These are phyloP conservation scores for Parauchenoglanis ngamensis DNA, from an alignment of 2,797 vertebrate species.

Conservation along the genomic window DNA sequence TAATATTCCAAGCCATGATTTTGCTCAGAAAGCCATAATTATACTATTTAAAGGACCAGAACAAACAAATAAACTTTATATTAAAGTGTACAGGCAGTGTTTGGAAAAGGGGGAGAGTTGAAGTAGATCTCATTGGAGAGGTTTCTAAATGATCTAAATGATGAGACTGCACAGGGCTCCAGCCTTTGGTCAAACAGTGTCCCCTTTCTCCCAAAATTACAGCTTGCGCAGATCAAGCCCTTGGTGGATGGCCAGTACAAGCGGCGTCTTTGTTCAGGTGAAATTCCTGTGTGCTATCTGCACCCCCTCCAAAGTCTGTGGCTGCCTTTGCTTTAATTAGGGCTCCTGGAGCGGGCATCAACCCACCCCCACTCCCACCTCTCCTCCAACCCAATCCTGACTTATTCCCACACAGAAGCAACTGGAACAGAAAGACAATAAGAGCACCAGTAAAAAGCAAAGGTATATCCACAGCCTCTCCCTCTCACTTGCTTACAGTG, in stretches of 20 bases:
- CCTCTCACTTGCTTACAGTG: not conserved
- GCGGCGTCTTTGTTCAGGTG: constrained; percentile 59
- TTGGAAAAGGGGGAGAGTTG: constrained; percentile 12
- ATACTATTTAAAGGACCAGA: constrained; percentile 36
- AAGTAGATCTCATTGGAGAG: constrained; percentile 22
- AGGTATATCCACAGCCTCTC: not conserved
- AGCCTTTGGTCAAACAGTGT: constrained; percentile 41
- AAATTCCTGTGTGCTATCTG: constrained; percentile 53
- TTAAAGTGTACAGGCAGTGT: constrained; percentile 27
- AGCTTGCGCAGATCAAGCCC: constrained; percentile 49
- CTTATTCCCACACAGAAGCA: constrained; percentile 25
- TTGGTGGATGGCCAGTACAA: constrained; percentile 54
- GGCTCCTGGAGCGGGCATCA: constrained; percentile 32
- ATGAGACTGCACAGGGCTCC: constrained; percentile 22
- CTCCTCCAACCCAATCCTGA: not conserved
- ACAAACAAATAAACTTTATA: constrained; percentile 40
- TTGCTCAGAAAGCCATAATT: constrained; percentile 41
- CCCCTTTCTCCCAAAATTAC: constrained; percentile 53
- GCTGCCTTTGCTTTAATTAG: constrained; percentile 53
- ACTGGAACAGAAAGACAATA: constrained; percentile 21
- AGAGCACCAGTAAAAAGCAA: not conserved
- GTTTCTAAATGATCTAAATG: constrained; percentile 24
- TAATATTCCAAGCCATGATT: constrained; percentile 43
- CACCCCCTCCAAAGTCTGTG: constrained; percentile 22
- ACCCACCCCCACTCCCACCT: not conserved